Base-by-base conservation (phyloP, 2,888 invertebrate species). In the Neocrepidodera transversa region DNA sequence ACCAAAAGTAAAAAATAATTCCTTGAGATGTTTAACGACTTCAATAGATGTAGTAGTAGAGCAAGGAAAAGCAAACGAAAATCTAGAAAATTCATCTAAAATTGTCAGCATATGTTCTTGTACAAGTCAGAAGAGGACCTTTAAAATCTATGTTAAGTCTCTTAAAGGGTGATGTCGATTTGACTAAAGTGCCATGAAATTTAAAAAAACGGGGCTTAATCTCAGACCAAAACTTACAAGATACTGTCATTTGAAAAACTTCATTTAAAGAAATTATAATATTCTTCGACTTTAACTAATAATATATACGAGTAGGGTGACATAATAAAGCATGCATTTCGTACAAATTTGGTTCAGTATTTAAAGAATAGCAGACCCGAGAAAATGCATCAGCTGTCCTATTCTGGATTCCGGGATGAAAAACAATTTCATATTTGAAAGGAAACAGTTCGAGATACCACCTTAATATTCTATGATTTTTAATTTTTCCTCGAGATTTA, bases 61-160 rank as follows among this genome's bases (percentile, higher is more conserved):
- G 18, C 20, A 42, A 14, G 47, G 13, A 16, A 47, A 26, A 7
- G 47, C 47, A 14, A 47, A 47, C 1, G 26, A 28, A 26, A 47
- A 47, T 13, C 47, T 8, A 14, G 47, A 14, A 47, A 28, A 47
- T 47, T 28, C 47, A 1, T 47, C 47, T 26, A 47, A 8, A 30
- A 47, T 26, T 11, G 28, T 47, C 11, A 47, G 8, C 7, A 28
- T 47, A 28, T 48, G 17, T 11, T 18, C 8, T 11, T 48, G 23
- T 23, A 23, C 4, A 23, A 23, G 23, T 5, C 23, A 6, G 23
- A 3, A 23, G 6, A 6, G 6, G 4, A 3, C 23, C 23, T 23
- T 23, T 23, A 23, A 23, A 23, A 23, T 23, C 23, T 23, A 23
- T 23, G 3, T 23, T 5, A 3, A 23, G 23, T 6, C 23, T 23